Evolutionary conservation across 2,888 invertebrate species (phyloP).

Genomic region (Lithophane socia): DNA sequence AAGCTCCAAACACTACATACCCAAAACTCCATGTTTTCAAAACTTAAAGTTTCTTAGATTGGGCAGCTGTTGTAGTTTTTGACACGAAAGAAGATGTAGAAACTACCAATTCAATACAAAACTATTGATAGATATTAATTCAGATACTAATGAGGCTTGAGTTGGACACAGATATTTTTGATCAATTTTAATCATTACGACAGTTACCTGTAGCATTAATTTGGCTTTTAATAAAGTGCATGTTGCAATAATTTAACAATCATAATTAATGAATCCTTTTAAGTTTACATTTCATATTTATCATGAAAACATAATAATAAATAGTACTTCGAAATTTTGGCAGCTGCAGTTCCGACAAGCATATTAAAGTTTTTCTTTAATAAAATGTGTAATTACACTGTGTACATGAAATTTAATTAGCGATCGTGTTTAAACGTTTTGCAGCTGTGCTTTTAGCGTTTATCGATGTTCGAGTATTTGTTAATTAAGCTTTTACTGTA

Average conservation of each 20-base stretch:
- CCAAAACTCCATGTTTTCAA: neutral
- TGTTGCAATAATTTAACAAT: slow-evolving; percentile 2
- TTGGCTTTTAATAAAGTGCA: slow-evolving; percentile 7
- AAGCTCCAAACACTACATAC: neutral
- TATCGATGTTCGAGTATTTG: slow-evolving; percentile 49
- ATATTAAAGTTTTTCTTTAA: slow-evolving; percentile 54
- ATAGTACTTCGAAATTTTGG: slow-evolving; percentile 33
- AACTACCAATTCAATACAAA: neutral
- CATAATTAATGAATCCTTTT: neutral
- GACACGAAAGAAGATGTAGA: neutral
- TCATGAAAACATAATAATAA: slow-evolving; percentile 18
- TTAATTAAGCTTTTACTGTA: slow-evolving; percentile 43
- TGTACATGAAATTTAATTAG: slow-evolving; percentile 60
- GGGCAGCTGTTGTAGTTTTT: neutral
- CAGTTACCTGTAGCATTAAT: neutral
- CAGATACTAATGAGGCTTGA: slow-evolving; percentile 3
- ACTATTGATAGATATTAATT: neutral
- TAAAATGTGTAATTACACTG: slow-evolving; percentile 46
- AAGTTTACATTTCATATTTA: slow-evolving; percentile 24
- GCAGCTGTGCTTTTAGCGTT: slow-evolving; percentile 56
- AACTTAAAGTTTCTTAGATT: neutral
- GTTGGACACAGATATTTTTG: neutral
- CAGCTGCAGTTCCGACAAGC: slow-evolving; percentile 50
- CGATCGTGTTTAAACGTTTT: slow-evolving; percentile 34
- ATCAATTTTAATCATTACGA: slow-evolving; percentile 2